Evolutionary conservation across 2,113 vertebrate genomes (phyloP).

Genomic region (Gopherus evgoodei): DNA sequence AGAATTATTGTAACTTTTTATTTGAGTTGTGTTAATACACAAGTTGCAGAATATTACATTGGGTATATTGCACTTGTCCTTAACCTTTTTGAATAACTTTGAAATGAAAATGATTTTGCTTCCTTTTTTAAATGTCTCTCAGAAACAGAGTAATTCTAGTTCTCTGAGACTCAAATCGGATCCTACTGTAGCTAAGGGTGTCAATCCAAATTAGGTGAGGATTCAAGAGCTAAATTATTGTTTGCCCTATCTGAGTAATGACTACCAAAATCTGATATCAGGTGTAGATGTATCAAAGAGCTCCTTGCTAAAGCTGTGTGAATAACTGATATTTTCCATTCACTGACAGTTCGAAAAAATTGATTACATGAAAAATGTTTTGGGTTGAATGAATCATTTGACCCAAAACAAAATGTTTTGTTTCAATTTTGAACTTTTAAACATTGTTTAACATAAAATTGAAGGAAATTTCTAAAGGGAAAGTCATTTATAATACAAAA

Average conservation of each 20-base stretch:
- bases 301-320: background rate
- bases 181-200: background rate
- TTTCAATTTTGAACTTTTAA: background rate
- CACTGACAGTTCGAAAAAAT: background rate
- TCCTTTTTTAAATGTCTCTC: background rate
- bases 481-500: background rate
- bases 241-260: background rate
- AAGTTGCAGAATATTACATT: background rate
- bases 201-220: background rate
- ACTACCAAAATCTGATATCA: accelerated
- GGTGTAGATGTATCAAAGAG: background rate
- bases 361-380: background rate
- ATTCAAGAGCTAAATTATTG: background rate
- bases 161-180: background rate
- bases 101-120: background rate
- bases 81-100: background rate
- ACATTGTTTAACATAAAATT: background rate
- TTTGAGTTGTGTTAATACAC: background rate
- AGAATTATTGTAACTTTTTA: background rate
- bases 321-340: accelerated
- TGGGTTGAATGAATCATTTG: background rate
- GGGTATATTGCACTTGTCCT: background rate
- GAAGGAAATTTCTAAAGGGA: background rate
- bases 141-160: background rate
- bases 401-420: background rate